phyloP scores from a whole-genome alignment of 2,113 vertebrate genomes.

The Cebidichthys violaceus region DNA sequence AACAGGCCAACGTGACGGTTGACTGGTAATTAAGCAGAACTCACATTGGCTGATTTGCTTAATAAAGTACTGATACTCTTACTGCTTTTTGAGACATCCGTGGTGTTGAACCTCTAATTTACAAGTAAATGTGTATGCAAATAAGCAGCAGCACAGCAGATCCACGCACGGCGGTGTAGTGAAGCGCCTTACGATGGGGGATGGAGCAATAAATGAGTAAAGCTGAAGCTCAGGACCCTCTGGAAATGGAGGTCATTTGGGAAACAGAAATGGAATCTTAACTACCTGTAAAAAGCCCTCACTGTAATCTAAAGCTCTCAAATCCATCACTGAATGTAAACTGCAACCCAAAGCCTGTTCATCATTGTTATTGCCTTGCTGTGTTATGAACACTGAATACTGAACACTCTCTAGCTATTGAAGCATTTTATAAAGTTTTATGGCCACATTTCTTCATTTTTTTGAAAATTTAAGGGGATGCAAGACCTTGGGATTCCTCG shows the following conservation, averaged over 20 bases:
- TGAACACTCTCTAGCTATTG: constrained; percentile 23
- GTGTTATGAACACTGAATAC: constrained; percentile 49
- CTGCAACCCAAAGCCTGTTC: constrained; percentile 61
- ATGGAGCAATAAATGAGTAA: constrained; percentile 62
- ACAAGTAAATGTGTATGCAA: constrained; percentile 15
- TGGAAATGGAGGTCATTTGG: constrained; percentile 70
- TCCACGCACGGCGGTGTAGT: constrained; percentile 25
- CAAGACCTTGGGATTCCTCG: constrained; percentile 16
- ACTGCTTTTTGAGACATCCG: constrained; percentile 7
- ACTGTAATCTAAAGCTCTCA: constrained; percentile 59
- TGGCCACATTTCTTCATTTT: constrained; percentile 21
- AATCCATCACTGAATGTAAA: constrained; percentile 69
- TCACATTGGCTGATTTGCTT: constrained; percentile 1
- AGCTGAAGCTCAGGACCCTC: constrained; percentile 65
- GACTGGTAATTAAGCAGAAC: not conserved
- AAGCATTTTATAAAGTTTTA: constrained; percentile 49
- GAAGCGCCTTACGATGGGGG: constrained; percentile 34
- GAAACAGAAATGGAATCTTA: constrained; percentile 78
- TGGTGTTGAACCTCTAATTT: constrained; percentile 31
- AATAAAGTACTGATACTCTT: not conserved
- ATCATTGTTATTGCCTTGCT: constrained; percentile 58
- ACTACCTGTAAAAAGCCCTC: constrained; percentile 69
- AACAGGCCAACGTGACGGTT: not conserved
- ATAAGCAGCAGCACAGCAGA: constrained; percentile 30
- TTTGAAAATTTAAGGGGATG: constrained; percentile 15